Percentiles rank a stretch among this genome's conserved stretches.
Conservation (phyloP, 2,113 vertebrate species). For the Muscicapa adusta region DNA sequence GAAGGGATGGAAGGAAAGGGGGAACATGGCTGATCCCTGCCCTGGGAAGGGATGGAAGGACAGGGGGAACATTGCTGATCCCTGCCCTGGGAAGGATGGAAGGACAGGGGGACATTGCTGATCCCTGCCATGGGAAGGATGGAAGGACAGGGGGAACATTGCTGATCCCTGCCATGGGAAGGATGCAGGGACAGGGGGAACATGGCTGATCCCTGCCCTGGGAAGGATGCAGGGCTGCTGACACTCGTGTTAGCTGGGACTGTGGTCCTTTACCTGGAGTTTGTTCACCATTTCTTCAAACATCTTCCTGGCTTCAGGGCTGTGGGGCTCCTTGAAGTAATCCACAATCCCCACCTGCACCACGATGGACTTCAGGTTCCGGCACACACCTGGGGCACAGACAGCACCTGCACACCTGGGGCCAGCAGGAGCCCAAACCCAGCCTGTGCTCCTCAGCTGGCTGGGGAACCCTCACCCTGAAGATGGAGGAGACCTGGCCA, state of each 20-base stretch:
- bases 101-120: neutral
- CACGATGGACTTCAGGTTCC: slow-evolving; percentile 95
- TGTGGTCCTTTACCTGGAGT: slow-evolving; percentile 83
- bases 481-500: neutral
- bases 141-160: too few relatives aligned
- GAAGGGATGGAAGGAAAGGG: neutral
- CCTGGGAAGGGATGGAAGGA: fast-evolving
- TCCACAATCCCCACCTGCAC: slow-evolving; percentile 97
- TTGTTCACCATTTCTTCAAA: slow-evolving; percentile 99
- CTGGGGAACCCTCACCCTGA: neutral
- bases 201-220: fast-evolving
- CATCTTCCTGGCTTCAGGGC: slow-evolving; percentile 91
- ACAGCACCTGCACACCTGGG: neutral
- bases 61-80: too few relatives aligned
- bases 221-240: neutral
- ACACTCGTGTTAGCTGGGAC: fast-evolving
- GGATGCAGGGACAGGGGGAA: neutral
- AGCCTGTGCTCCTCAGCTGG: neutral
- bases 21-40: neutral
- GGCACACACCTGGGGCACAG: slow-evolving; percentile 84
- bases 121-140: fast-evolving
- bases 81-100: neutral
- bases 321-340: slow-evolving; percentile 97
- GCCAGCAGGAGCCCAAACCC: neutral
- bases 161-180: neutral